Conservation (phyloP, 2,888 invertebrate species). For the Lochmaea capreae region DNA sequence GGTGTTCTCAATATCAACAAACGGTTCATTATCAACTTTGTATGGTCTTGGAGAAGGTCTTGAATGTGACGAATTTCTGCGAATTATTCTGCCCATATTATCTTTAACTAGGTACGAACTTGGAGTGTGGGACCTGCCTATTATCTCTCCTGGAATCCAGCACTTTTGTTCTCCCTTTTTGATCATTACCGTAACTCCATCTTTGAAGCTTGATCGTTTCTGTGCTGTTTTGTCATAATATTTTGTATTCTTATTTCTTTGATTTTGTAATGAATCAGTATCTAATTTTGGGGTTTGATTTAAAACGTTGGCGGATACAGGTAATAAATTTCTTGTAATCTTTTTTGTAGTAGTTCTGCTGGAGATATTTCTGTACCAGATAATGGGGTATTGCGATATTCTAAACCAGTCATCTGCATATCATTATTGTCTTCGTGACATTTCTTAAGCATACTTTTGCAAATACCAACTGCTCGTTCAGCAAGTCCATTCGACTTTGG, state of each 20-base stretch:
- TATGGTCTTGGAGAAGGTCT: background rate
- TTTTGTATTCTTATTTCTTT: too few species aligned
- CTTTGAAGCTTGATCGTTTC: too few species aligned
- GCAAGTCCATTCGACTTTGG: conserved; percentile 26
- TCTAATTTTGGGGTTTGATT: background rate
- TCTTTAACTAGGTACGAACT: background rate
- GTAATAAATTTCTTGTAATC: too few species aligned
- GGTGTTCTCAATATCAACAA: background rate
- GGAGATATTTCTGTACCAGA: too few species aligned
- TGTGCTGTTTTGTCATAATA: too few species aligned
- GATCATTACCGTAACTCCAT: too few species aligned
- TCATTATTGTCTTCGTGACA: conserved; percentile 20
- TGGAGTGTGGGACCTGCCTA: background rate
- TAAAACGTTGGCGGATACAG: background rate
- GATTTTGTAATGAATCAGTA: too few species aligned
- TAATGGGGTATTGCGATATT: too few species aligned
- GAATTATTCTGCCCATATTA: too few species aligned
- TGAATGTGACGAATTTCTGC: background rate
- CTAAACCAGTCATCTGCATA: conserved; percentile 2
- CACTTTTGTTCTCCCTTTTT: background rate
- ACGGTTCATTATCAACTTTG: background rate
- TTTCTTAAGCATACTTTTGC: conserved; percentile 34
- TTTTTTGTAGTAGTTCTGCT: too few species aligned
- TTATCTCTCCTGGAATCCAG: too few species aligned
- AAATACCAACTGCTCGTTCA: conserved; percentile 43